Conservation (phyloP, 2,797 vertebrate species). For the Podarcis lilfordi region DNA sequence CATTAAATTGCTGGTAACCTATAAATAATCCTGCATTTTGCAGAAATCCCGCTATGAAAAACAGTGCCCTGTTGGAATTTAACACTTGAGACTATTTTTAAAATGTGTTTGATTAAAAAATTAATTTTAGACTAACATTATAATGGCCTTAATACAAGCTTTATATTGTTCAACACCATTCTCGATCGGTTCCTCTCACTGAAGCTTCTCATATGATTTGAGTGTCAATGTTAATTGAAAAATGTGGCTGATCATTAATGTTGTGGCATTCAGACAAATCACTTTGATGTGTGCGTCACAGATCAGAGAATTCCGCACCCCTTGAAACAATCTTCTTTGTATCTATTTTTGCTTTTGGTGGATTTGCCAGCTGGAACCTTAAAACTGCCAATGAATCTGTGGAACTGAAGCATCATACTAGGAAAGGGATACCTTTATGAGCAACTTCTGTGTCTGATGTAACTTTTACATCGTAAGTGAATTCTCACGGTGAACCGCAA, state of each 20-base stretch:
- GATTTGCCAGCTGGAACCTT: slow-evolving; percentile 37
- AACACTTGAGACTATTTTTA: slow-evolving; percentile 67
- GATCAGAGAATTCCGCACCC: slow-evolving; percentile 8
- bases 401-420: slow-evolving; percentile 39
- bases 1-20: slow-evolving; percentile 60
- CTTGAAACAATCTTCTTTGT: slow-evolving; percentile 6
- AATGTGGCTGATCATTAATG: slow-evolving; percentile 52
- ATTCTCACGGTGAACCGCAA: slow-evolving; percentile 22
- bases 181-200: slow-evolving; percentile 58
- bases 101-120: slow-evolving; percentile 62
- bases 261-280: slow-evolving; percentile 34
- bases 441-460: neutral
- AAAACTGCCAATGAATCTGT: slow-evolving; percentile 34
- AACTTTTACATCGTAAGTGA: neutral
- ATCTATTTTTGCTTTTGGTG: slow-evolving; percentile 24
- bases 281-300: neutral
- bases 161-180: slow-evolving; percentile 54
- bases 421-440: slow-evolving; percentile 20
- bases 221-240: slow-evolving; percentile 61
- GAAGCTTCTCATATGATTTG: slow-evolving; percentile 27
- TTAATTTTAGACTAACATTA: slow-evolving; percentile 62
- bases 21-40: slow-evolving; percentile 67
- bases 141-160: slow-evolving; percentile 53
- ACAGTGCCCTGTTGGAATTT: slow-evolving; percentile 59
- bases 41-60: slow-evolving; percentile 58